Base-by-base conservation (phyloP, 2,888 invertebrate species). In the Plebejus melissa region DNA sequence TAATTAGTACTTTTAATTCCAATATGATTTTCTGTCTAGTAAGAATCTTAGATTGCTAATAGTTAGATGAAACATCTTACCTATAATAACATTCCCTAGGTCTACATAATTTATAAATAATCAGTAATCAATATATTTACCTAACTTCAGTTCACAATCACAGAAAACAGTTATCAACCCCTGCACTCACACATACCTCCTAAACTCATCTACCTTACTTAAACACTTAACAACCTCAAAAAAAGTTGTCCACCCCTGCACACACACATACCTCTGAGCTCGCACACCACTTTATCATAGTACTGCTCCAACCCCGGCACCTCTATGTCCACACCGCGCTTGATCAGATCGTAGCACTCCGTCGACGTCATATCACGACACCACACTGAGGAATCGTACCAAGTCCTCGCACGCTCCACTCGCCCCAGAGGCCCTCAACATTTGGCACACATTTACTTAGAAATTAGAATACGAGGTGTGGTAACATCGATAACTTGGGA, bases 221-320 rank as follows among this genome's bases (percentile, higher is more conserved):
- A 74, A 32, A 3, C 41, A 71, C n/a, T 22, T 41, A 11, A 71
- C 0, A 28, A 72, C 4, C 50, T 50, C 72, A 72, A 46, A 28
- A 72, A 72, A 50, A 13, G 46, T 50, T 50, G 28, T 1, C 28
- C 4, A 5, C 28, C 16, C 46, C 46, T 46, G 46, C 70, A 70
- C 60, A 46, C 38, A 71, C 16, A 75, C 90, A 83, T 88, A 95
- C 95, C 95, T 94, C 95, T 88, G 28, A 95, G 89, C 84, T 95
- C 94, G 78, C 88, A 81, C 77, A 95, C 94, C 77, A 94, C 93
- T 87, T 94, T 94, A 82, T 95, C 95, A 84, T 94, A 95, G 84
- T 94, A 95, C 79, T 89, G 86, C 77, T 94, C 94, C 82, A 94
- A 85, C 60, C 94, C 94, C 3, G 94, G 94, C 83, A 94, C 93